Percentiles rank a stretch among this genome's conserved stretches.
Conservation (phyloP, 2,888 invertebrate genomes). For the Coenonympha arcania region DNA sequence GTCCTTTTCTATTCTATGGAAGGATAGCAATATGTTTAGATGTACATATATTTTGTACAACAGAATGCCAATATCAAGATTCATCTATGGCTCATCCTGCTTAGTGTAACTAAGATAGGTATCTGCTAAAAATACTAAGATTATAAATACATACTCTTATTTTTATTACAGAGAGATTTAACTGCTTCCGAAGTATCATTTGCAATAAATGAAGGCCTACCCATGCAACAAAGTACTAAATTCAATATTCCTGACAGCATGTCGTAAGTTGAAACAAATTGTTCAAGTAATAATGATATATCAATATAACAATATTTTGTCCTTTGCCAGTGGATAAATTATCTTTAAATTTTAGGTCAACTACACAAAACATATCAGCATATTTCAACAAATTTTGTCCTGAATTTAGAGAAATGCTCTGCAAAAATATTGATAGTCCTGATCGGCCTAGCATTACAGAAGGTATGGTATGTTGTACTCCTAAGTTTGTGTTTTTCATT, state of each 20-base stretch:
- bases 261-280: constrained; percentile 46
- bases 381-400: constrained; percentile 61
- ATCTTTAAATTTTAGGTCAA: constrained; percentile 33
- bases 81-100: too few relatives aligned
- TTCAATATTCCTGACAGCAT: constrained; percentile 41
- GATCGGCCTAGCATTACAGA: constrained; percentile 54
- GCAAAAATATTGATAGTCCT: constrained; percentile 53
- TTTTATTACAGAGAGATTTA: constrained; percentile 49
- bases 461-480: constrained; percentile 41
- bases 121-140: too few relatives aligned
- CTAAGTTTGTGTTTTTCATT: too few relatives aligned
- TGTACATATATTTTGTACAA: too few relatives aligned
- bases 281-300: too few relatives aligned
- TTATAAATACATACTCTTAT: too few relatives aligned
- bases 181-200: constrained; percentile 60
- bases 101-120: too few relatives aligned
- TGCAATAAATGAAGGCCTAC: constrained; percentile 52
- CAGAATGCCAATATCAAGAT: too few relatives aligned
- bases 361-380: constrained; percentile 49
- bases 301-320: too few relatives aligned
- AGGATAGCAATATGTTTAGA: too few relatives aligned
- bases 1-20: too few relatives aligned
- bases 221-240: constrained; percentile 39
- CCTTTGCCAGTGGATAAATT: too few relatives aligned
- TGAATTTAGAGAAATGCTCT: constrained; percentile 49